phyloP scores from a whole-genome alignment of 2,113 vertebrate species.

The Malurus elegans region DNA sequence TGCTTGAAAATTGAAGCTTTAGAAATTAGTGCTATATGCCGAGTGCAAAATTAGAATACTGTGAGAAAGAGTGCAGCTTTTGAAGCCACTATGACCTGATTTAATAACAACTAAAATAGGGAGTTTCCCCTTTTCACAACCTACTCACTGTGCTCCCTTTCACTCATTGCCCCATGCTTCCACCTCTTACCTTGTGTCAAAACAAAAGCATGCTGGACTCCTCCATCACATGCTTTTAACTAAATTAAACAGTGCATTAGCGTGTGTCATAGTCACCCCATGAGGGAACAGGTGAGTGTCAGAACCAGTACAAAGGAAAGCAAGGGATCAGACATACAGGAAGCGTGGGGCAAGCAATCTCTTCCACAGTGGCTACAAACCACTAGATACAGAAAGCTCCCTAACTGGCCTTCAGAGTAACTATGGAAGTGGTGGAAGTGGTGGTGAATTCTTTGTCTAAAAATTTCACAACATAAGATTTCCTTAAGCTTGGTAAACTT shows the following conservation, averaged over 20 bases:
- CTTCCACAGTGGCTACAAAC: not conserved
- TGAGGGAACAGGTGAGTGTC: not conserved
- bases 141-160: not conserved
- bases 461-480: not conserved
- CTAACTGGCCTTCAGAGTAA: not conserved
- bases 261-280: not conserved
- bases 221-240: not conserved
- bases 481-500: not conserved
- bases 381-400: not conserved
- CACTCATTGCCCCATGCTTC: not conserved
- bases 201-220: not conserved
- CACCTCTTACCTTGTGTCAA: not conserved
- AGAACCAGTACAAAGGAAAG: not conserved
- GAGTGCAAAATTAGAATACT: not conserved
- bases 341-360: not conserved
- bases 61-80: not conserved
- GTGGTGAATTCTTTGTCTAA: not conserved
- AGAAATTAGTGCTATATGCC: not conserved
- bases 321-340: not conserved
- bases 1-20: not conserved
- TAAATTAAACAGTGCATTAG: not conserved
- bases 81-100: not conserved
- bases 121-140: not conserved
- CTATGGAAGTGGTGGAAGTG: not conserved
- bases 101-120: accelerated